phyloP scores from a whole-genome alignment of 35 echinoderm and acorn worm species.

The Amphiura filiformis region DNA sequence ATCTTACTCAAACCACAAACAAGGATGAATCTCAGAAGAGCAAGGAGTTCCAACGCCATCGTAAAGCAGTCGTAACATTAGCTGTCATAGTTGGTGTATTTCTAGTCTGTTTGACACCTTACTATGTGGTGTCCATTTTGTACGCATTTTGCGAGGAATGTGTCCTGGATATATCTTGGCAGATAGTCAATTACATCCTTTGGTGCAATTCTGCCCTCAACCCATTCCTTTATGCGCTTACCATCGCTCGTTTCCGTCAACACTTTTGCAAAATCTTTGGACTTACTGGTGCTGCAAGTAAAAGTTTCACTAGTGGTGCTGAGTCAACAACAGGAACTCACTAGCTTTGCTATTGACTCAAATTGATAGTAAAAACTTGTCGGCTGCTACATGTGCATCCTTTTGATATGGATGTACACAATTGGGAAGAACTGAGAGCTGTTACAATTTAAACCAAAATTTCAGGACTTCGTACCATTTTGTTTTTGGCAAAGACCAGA shows the following conservation, averaged over 20 bases:
- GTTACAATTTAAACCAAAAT: no score
- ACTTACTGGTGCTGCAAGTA: no score
- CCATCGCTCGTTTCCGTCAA: conserved; percentile 31
- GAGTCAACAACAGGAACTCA: no score
- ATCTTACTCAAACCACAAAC: neutral
- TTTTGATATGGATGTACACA: no score
- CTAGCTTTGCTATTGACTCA: no score
- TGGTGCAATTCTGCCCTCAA: conserved; percentile 70
- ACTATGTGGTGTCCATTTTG: conserved; percentile 13
- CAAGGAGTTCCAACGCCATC: conserved; percentile 37
- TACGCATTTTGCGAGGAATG: conserved; percentile 41
- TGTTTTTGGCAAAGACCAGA: no score
- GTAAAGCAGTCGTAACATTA: conserved; percentile 47
- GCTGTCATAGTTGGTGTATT: conserved; percentile 49
- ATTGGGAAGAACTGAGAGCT: no score
- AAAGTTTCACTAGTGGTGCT: no score
- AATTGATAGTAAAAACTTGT: no score
- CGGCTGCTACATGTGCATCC: no score
- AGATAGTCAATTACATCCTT: conserved; percentile 48
- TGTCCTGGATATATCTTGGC: conserved; percentile 28
- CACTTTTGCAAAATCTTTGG: conserved; percentile 37
- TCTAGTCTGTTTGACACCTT: conserved; percentile 37
- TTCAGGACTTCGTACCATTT: no score
- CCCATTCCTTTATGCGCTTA: conserved; percentile 66
- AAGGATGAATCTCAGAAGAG: neutral